These are phyloP conservation scores for Morelia viridis DNA, from an alignment of 2,797 vertebrate genomes.

Conservation along the genomic window DNA sequence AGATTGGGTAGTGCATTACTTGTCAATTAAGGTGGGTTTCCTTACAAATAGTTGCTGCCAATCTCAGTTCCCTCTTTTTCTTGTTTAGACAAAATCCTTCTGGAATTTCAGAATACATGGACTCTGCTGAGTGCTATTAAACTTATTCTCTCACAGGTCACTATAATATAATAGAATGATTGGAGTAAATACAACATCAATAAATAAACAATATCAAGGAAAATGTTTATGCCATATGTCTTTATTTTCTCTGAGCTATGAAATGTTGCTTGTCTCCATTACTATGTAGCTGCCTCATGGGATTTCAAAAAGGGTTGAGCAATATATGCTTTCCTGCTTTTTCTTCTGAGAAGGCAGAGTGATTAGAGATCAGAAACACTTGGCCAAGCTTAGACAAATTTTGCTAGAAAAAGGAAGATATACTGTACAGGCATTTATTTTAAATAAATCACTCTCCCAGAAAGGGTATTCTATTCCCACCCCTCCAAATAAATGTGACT, in stretches of 20 bases:
- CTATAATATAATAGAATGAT: not conserved
- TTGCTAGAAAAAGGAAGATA: not conserved
- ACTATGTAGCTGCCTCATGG: not conserved
- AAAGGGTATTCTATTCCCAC: not conserved
- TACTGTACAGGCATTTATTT: not conserved
- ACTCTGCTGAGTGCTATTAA: not conserved
- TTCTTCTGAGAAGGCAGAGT: not conserved
- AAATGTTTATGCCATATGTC: not conserved
- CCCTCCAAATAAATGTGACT: no score
- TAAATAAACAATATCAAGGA: not conserved
- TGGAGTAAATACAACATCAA: not conserved
- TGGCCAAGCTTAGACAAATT: not conserved
- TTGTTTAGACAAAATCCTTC: not conserved
- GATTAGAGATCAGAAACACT: not conserved
- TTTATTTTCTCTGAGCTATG: not conserved
- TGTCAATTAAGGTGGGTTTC: not conserved
- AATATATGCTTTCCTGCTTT: not conserved
- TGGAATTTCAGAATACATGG: not conserved
- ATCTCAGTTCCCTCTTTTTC: not conserved
- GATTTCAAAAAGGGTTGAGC: not conserved
- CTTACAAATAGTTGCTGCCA: not conserved
- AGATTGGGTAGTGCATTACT: not conserved
- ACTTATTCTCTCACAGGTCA: not conserved
- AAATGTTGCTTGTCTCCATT: not conserved
- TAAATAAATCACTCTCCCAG: not conserved